Percentiles rank a stretch among this genome's conserved stretches.
phyloP scores from a whole-genome alignment of 1,140 invertebrate species.

The Leptoteleia sp. region DNA sequence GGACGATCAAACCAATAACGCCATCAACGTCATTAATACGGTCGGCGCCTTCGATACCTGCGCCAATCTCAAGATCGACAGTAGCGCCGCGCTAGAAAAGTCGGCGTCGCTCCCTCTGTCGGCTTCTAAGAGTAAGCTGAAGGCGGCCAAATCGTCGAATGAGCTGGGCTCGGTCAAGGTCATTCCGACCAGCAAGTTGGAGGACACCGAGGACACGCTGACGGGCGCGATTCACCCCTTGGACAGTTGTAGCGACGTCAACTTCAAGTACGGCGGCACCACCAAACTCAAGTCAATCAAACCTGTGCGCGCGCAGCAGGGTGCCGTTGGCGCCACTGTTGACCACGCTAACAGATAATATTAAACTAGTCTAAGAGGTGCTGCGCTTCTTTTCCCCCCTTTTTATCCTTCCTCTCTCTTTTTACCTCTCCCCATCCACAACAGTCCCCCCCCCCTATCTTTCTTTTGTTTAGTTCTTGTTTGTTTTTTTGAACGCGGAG shows the following conservation, averaged over 20 bases:
- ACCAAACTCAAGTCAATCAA: slow-evolving; percentile 85
- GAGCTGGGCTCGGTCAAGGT: slow-evolving; percentile 82
- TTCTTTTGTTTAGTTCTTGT: no score
- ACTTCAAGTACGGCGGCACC: slow-evolving; percentile 85
- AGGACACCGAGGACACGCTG: slow-evolving; percentile 74
- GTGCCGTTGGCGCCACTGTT: slow-evolving; percentile 1
- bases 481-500: no score
- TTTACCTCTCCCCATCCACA: no score
- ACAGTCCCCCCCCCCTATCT: no score
- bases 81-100: slow-evolving; percentile 69
- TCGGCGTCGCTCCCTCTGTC: slow-evolving; percentile 74
- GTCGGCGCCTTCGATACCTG: slow-evolving; percentile 31
- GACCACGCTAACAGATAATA: slow-evolving; percentile 65
- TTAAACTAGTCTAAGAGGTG: slow-evolving; percentile 9
- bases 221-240: slow-evolving; percentile 81
- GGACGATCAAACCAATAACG: slow-evolving; percentile 57
- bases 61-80: slow-evolving; percentile 69
- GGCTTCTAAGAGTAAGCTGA: slow-evolving; percentile 78
- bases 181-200: slow-evolving; percentile 79
- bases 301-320: slow-evolving; percentile 64
- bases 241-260: slow-evolving; percentile 84
- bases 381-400: neutral
- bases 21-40: slow-evolving; percentile 26
- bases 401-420: neutral
- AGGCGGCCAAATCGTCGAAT: slow-evolving; percentile 80